Evolutionary conservation across 2,113 vertebrate species (phyloP).

Genomic region (Solea senegalensis): DNA sequence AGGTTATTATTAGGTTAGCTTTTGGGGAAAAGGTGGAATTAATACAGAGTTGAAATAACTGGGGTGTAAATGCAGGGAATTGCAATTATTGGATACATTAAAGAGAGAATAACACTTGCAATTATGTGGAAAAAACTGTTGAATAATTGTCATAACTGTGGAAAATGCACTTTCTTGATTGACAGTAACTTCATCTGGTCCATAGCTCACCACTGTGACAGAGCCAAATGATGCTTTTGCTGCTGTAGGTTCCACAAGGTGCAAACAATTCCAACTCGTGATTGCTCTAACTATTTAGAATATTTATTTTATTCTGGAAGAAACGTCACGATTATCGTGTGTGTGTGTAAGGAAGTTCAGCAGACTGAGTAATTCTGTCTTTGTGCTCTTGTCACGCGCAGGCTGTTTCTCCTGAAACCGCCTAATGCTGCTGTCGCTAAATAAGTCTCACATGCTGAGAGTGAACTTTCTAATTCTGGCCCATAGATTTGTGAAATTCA

Average conservation of each 20-base stretch:
- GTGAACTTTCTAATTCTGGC: constrained; percentile 34
- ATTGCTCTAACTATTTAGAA: background rate
- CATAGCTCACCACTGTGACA: background rate
- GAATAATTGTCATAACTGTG: background rate
- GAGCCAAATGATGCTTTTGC: background rate
- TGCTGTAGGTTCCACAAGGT: background rate
- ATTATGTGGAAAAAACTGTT: no score
- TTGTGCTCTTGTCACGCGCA: constrained; percentile 13
- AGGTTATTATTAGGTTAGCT: no score
- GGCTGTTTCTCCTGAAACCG: constrained; percentile 9
- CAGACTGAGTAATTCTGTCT: constrained; percentile 22
- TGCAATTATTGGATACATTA: no score
- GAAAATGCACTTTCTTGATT: no score
- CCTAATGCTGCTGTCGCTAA: constrained; percentile 7
- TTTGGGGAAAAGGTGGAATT: no score
- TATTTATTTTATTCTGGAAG: background rate
- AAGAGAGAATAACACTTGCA: no score
- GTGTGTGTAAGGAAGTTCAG: constrained; percentile 17
- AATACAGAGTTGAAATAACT: no score
- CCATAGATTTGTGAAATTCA: constrained; percentile 19
- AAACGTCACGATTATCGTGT: background rate
- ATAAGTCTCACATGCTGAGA: constrained; percentile 23
- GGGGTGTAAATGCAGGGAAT: no score
- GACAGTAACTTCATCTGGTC: background rate
- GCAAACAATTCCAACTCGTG: background rate